Evolutionary conservation across 1,140 invertebrate genomes (phyloP).

Genomic region (Zaprionus vittiger): DNA sequence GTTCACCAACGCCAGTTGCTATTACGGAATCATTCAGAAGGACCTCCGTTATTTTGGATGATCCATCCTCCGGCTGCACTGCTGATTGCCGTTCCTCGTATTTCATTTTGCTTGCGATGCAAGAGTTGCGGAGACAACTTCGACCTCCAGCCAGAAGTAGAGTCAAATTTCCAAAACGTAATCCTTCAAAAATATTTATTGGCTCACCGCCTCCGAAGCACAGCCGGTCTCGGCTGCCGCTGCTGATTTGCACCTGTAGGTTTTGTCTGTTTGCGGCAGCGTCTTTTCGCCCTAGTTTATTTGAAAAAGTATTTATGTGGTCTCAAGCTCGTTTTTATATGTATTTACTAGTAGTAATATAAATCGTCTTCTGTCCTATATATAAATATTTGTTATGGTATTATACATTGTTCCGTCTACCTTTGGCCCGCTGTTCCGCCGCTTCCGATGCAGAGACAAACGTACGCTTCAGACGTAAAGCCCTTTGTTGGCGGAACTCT

Average conservation of each 20-base stretch:
- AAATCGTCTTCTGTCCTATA: constrained; percentile 44
- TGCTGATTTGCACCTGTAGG: constrained; percentile 17
- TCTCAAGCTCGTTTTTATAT: constrained; percentile 53
- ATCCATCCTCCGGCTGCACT: constrained; percentile 8
- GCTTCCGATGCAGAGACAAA: constrained; percentile 92
- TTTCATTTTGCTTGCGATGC: constrained; percentile 35
- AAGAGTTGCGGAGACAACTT: constrained; percentile 63
- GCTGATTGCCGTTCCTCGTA: constrained; percentile 38
- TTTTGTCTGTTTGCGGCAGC: constrained; percentile 8
- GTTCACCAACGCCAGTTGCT: constrained; percentile 63
- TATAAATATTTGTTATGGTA: constrained; percentile 16
- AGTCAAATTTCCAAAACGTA: constrained; percentile 56
- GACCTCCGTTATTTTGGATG: constrained; percentile 49
- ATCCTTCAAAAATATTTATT: constrained; percentile 59
- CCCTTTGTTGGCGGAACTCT: constrained; percentile 88
- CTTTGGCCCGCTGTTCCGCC: constrained; percentile 89
- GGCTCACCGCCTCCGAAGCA: constrained; percentile 65
- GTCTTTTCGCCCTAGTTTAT: constrained; percentile 62
- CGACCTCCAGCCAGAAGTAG: constrained; percentile 65
- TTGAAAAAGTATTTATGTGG: constrained; percentile 60
- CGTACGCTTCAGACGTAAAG: constrained; percentile 89
- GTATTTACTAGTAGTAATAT: constrained; percentile 59
- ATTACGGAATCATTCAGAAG: constrained; percentile 81
- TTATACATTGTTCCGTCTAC: constrained; percentile 85
- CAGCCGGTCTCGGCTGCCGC: constrained; percentile 34